Percentiles rank a stretch among this genome's conserved stretches.
Conservation (phyloP, 2,888 invertebrate species). For the Agrochola macilenta region DNA sequence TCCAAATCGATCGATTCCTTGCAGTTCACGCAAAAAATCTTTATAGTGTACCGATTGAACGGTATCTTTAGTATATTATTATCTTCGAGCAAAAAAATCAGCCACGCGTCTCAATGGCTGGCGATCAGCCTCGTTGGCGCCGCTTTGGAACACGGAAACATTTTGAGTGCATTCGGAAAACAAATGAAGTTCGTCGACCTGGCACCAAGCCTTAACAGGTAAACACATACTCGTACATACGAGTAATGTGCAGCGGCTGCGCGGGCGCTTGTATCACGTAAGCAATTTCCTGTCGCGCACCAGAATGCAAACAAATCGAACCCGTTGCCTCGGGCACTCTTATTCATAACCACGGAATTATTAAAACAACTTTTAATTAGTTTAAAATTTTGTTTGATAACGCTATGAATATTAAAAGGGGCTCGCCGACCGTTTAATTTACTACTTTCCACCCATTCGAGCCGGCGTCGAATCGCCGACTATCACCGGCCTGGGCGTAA, state of each 20-base stretch:
- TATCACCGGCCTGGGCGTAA: constrained; percentile 79
- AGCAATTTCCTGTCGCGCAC: constrained; percentile 70
- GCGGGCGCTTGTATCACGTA: constrained; percentile 45
- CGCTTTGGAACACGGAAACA: constrained; percentile 32
- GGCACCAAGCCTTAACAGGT: constrained; percentile 37
- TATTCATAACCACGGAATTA: constrained; percentile 77
- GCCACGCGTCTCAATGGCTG: constrained; percentile 20
- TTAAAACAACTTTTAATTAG: constrained; percentile 88
- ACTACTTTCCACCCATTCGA: constrained; percentile 81
- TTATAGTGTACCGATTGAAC: constrained; percentile 23
- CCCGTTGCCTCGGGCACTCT: constrained; percentile 68
- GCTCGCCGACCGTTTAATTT: constrained; percentile 87
- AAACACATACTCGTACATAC: constrained; percentile 38
- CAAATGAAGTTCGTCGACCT: constrained; percentile 51
- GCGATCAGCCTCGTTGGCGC: constrained; percentile 19
- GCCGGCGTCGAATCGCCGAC: constrained; percentile 71
- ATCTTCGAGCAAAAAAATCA: constrained; percentile 27
- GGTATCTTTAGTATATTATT: constrained; percentile 41
- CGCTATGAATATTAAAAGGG: constrained; percentile 89
- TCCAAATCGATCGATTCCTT: constrained; percentile 8
- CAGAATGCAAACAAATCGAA: constrained; percentile 78
- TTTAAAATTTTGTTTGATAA: constrained; percentile 88
- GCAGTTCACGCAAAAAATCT: constrained; percentile 11
- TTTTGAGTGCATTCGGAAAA: constrained; percentile 43
- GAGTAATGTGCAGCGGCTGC: constrained; percentile 33